phyloP scores from a whole-genome alignment of 2,888 invertebrate species.

The Drosophila maculinotata region DNA sequence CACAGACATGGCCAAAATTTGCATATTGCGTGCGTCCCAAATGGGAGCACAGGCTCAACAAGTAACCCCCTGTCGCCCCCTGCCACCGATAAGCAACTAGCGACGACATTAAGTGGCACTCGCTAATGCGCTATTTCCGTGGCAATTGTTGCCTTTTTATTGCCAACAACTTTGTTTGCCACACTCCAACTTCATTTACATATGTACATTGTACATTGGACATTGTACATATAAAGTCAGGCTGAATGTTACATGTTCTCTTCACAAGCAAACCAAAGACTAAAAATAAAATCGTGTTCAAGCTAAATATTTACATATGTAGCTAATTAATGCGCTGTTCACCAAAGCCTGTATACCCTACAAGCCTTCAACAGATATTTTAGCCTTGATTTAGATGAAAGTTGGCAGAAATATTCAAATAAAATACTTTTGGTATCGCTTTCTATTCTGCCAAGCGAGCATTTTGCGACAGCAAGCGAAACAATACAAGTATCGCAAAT shows the following conservation, averaged over 20 bases:
- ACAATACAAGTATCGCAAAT: no score
- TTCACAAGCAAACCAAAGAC: slow-evolving; percentile 22
- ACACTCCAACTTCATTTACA: slow-evolving; percentile 36
- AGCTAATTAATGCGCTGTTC: slow-evolving; percentile 57
- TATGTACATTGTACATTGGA: slow-evolving; percentile 11
- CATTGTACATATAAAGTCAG: neutral
- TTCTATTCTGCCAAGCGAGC: no score
- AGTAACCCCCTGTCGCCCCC: slow-evolving; percentile 15
- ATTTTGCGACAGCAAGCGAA: no score
- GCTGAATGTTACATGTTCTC: slow-evolving; percentile 1
- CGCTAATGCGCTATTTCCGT: slow-evolving; percentile 77
- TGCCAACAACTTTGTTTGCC: slow-evolving; percentile 42
- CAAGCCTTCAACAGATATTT: no score
- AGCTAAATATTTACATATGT: slow-evolving; percentile 44
- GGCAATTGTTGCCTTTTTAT: slow-evolving; percentile 64
- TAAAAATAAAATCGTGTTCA: slow-evolving; percentile 21
- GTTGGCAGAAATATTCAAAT: no score
- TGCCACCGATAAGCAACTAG: slow-evolving; percentile 14
- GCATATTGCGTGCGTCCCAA: slow-evolving; percentile 72
- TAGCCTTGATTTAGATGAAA: no score
- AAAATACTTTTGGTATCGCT: no score
- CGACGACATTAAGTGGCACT: slow-evolving; percentile 67
- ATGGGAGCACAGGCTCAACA: slow-evolving; percentile 47
- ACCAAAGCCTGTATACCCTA: slow-evolving; percentile 1
- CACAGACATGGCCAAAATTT: slow-evolving; percentile 60